Evolutionary conservation across 2,113 vertebrate genomes (phyloP), one percentile per base, ranked within the genome.

Genomic region (Triplophysa dalaica): DNA sequence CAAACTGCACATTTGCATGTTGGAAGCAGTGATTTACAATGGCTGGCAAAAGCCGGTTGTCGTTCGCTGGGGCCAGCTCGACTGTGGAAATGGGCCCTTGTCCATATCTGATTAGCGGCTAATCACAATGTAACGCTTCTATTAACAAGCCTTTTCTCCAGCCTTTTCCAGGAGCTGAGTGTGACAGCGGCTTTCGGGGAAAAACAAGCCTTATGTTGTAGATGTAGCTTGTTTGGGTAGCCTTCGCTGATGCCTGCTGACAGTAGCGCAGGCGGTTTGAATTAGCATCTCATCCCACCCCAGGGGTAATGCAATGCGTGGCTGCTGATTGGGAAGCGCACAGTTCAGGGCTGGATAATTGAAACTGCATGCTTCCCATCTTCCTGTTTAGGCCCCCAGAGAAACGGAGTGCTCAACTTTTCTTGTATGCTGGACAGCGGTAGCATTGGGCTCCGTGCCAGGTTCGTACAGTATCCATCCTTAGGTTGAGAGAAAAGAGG

Each of bases 221-320:
- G 33, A 85, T 78, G 83, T 77, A 77, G 80, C 63, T 84, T 79
- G 83, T 85, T 85, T 88, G 87, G 81, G 67, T 83, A 72, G 61
- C 75, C 11, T 19, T 69, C 63, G 74, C 87, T 82, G 79, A 86
- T 81, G 87, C 79, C 85, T 82, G 81, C 86, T 86, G 88, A 90
- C 87, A 89, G 83, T 85, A 84, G 78, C 87, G 74, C 83, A 86
- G 64, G 45, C 45, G 67, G 72, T 78, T 79, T 68, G 50, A 77
- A 77, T 86, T 80, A 84, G 78, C 66, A 66, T 82, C 61, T 82
- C 78, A 61, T 82, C 74, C 50, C 10, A 54, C 58, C 68, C 64
- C 21, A 24, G 33, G 68, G 80, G 74, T 48, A 83, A 78, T 78
- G 75, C 48, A 12, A 41, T 50, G 60, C 26, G 62, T 70, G 45